Evolutionary conservation across 2,888 invertebrate species (phyloP).

Genomic region (Anthrax anthrax): DNA sequence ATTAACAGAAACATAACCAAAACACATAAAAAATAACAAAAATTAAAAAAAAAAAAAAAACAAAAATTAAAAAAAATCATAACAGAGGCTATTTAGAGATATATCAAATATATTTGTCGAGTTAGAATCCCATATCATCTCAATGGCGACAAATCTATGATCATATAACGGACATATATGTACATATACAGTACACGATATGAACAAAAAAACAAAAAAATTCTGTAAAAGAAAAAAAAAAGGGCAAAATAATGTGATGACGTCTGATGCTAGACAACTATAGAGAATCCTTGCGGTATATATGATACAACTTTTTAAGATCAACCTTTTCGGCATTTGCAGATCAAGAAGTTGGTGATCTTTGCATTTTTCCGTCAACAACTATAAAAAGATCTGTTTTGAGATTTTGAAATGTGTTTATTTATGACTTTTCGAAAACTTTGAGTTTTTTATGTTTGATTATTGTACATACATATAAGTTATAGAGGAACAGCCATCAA

Average conservation of each 20-base stretch:
- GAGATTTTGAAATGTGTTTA: constrained; percentile 2
- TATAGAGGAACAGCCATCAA: too few species aligned
- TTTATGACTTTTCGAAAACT: constrained; percentile 9
- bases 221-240: background rate
- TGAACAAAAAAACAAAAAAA: background rate
- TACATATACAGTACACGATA: too few species aligned
- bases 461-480: too few species aligned
- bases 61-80: constrained; percentile 4
- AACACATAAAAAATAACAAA: too few species aligned
- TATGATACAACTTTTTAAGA: background rate
- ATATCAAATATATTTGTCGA: background rate
- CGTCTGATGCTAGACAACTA: too few species aligned
- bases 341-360: background rate
- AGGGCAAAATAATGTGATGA: constrained; percentile 4
- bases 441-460: too few species aligned
- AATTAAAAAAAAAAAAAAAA: too few species aligned
- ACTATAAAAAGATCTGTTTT: background rate
- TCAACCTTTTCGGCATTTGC: constrained; percentile 4
- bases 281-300: constrained; percentile 6
- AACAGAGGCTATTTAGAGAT: constrained; percentile 6
- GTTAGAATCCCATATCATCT: background rate
- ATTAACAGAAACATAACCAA: too few species aligned
- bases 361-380: background rate
- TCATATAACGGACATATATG: too few species aligned
- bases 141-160: constrained; percentile 4